phyloP scores from a whole-genome alignment of 1,140 invertebrate species.

The Copidosoma floridanum region DNA sequence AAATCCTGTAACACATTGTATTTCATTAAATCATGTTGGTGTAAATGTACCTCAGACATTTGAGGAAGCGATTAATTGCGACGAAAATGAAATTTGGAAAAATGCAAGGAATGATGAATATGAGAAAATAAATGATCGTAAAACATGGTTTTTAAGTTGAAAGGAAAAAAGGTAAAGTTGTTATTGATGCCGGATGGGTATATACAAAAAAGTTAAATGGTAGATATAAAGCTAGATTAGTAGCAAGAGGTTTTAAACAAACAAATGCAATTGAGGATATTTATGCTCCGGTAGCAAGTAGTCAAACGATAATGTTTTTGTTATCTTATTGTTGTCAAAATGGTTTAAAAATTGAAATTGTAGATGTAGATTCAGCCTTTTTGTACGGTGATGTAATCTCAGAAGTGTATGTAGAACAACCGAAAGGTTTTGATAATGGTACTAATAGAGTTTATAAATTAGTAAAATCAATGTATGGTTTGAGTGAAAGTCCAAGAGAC shows the following conservation, averaged over 20 bases:
- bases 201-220: slow-evolving; percentile 12
- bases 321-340: background rate
- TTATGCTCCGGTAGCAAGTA: background rate
- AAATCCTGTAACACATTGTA: background rate
- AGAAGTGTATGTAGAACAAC: background rate
- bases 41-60: background rate
- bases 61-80: background rate
- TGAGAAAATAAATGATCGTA: slow-evolving; percentile 12
- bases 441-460: background rate
- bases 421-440: background rate
- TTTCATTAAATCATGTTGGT: background rate
- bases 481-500: background rate
- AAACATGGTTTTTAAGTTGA: slow-evolving; percentile 20
- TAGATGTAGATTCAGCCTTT: background rate
- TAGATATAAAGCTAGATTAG: slow-evolving; percentile 16
- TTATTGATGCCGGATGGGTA: slow-evolving; percentile 19
- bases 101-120: background rate
- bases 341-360: background rate
- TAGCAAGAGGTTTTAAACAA: slow-evolving; percentile 9
- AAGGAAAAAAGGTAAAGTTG: slow-evolving; percentile 6
- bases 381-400: background rate
- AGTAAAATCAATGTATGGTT: background rate
- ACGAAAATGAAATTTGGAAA: background rate
- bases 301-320: background rate
- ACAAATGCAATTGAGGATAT: background rate